These are phyloP conservation scores for Diorhabda sublineata DNA, from an alignment of 1,140 invertebrate genomes.

Conservation along the genomic window DNA sequence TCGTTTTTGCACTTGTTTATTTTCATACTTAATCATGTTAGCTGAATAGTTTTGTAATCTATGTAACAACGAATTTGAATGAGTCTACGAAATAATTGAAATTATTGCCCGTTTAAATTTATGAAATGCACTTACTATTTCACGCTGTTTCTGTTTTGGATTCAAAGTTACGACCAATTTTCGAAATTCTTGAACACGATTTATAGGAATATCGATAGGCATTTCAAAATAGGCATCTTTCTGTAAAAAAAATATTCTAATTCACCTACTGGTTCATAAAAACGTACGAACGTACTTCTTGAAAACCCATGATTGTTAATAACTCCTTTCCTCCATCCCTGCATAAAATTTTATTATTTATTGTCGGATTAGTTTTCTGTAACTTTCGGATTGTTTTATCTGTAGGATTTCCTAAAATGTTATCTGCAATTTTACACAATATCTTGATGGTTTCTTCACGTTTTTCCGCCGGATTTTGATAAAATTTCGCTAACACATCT, in stretches of 20 bases:
- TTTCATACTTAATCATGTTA: constrained; percentile 60
- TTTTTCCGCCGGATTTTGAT: constrained; percentile 14
- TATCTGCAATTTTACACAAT: constrained; percentile 39
- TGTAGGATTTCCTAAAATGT: constrained; percentile 35
- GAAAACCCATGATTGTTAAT: constrained; percentile 41
- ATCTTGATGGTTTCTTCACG: constrained; percentile 30
- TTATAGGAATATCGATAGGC: constrained; percentile 16
- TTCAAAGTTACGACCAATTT: constrained; percentile 19
- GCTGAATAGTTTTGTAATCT: constrained; percentile 55
- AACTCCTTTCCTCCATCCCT: constrained; percentile 34
- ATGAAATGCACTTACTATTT: too few relatives aligned
- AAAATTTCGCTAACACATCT: too few relatives aligned
- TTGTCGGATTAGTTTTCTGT: constrained; percentile 37
- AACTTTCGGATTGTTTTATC: constrained; percentile 39
- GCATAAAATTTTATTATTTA: constrained; percentile 35
- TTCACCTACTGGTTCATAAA: constrained; percentile 15
- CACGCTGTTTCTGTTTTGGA: background rate
- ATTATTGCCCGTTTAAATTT: too few relatives aligned
- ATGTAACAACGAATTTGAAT: constrained; percentile 51
- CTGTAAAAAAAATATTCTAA: constrained; percentile 27
- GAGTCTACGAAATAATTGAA: constrained; percentile 31
- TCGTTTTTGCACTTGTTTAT: constrained; percentile 55
- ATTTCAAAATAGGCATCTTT: constrained; percentile 24
- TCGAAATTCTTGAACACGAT: constrained; percentile 22
- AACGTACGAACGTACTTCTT: constrained; percentile 33